Conservation (phyloP, 2,797 vertebrate genomes). For the Hipposideros larvatus region DNA sequence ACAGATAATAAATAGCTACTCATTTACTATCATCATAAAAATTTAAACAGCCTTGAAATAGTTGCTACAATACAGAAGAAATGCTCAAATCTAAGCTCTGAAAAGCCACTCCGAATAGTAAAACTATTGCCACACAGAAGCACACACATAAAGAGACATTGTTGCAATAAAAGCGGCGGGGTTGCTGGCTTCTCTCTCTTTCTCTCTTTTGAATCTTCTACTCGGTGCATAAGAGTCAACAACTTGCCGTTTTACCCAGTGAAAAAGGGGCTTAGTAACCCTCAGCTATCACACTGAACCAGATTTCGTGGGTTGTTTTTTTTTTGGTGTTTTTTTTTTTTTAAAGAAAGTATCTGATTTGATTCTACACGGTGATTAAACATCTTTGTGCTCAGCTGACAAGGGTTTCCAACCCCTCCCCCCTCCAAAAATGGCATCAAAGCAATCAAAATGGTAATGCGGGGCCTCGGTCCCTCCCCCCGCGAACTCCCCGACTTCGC, state of each 20-base stretch:
- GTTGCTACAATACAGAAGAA: conserved; percentile 75
- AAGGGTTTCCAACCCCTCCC: conserved; percentile 92
- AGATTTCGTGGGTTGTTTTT: conserved; percentile 69
- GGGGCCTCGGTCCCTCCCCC: conserved; percentile 96
- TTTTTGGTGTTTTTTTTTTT: neutral
- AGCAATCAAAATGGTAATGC: conserved; percentile 99
- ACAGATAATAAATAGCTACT: conserved; percentile 86
- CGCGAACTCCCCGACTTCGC: conserved; percentile 98
- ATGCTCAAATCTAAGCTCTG: conserved; percentile 73
- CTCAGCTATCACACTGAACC: conserved; percentile 76
- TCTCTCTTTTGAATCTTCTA: conserved; percentile 52
- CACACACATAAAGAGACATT: conserved; percentile 82
- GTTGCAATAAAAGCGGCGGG: conserved; percentile 77
- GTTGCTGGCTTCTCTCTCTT: conserved; percentile 39
- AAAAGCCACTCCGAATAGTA: conserved; percentile 34
- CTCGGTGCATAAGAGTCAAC: conserved; percentile 78
- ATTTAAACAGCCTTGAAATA: conserved; percentile 86
- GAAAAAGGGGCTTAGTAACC: conserved; percentile 72
- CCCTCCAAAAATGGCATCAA: conserved; percentile 97
- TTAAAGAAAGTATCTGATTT: conserved; percentile 87
- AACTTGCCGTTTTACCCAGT: conserved; percentile 83
- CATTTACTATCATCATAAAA: conserved; percentile 85
- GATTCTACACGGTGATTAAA: conserved; percentile 90
- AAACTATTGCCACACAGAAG: conserved; percentile 25
- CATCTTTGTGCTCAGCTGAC: conserved; percentile 92